Conservation (phyloP, 2,113 vertebrate genomes). For the Rafetus swinhoei region DNA sequence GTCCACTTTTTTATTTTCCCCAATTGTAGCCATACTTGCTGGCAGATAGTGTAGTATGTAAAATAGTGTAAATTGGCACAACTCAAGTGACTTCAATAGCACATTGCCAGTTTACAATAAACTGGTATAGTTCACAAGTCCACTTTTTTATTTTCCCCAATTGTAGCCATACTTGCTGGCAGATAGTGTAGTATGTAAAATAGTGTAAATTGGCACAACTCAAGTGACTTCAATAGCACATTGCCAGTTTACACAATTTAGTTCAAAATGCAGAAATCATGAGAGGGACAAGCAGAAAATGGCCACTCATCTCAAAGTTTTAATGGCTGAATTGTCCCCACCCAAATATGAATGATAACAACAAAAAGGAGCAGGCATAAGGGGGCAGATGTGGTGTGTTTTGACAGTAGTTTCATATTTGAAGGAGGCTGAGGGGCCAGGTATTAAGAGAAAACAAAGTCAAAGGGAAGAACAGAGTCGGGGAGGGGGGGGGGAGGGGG, state of each 20-base stretch:
- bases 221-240: neutral
- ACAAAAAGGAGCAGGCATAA: neutral
- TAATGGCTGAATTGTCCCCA: neutral
- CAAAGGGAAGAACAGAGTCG: neutral
- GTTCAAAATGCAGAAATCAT: neutral
- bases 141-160: neutral
- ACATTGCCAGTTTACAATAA: neutral
- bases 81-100: neutral
- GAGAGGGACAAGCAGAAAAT: slow-evolving; percentile 1
- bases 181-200: neutral
- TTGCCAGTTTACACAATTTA: neutral
- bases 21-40: neutral
- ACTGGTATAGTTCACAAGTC: neutral
- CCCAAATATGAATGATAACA: neutral
- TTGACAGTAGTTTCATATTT: slow-evolving; percentile 7
- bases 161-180: neutral
- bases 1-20: neutral
- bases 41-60: neutral
- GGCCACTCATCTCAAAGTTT: slow-evolving; percentile 18
- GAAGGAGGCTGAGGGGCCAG: slow-evolving; percentile 1
- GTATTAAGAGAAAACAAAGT: neutral
- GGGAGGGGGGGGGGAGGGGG: too few relatives aligned
- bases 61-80: neutral
- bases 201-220: slow-evolving; percentile 14
- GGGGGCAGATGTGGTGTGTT: neutral